Evolutionary conservation across 2,113 vertebrate species (phyloP).

Genomic region (Gobiocypris rarus): DNA sequence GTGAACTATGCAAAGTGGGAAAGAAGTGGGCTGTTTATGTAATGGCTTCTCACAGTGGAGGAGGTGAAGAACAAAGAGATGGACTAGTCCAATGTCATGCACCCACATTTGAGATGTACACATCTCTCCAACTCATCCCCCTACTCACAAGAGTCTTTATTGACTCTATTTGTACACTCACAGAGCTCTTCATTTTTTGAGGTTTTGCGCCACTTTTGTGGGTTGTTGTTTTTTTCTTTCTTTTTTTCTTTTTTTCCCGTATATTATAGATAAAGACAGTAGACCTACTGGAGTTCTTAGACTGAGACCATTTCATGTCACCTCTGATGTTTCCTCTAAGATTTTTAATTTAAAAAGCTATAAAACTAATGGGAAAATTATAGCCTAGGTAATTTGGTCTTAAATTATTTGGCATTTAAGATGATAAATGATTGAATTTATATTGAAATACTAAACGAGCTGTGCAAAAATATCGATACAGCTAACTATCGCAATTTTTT

Average conservation of each 20-base stretch:
- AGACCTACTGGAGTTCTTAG: neutral
- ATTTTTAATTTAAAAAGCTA: neutral
- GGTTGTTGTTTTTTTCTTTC: neutral
- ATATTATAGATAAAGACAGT: neutral
- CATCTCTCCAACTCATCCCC: neutral
- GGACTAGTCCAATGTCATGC: constrained; percentile 10
- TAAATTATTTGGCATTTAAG: neutral
- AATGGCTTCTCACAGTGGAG: constrained; percentile 26
- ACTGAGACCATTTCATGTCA: neutral
- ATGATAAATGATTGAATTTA: neutral
- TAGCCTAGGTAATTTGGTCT: neutral
- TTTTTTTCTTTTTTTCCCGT: neutral
- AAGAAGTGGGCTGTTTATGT: constrained; percentile 34
- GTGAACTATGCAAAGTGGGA: constrained; percentile 43
- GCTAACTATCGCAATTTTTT: too few species aligned
- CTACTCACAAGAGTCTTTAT: neutral
- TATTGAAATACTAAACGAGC: neutral
- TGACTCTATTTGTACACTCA: neutral
- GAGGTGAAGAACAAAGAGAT: constrained; percentile 32
- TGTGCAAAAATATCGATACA: too few species aligned
- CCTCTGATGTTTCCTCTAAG: neutral
- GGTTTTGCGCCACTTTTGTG: neutral
- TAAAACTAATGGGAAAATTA: neutral
- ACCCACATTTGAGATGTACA: constrained; percentile 2
- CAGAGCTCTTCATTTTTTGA: neutral